Evolutionary conservation across 2,113 vertebrate species (phyloP).

Genomic region (Herpailurus yagouaroundi): DNA sequence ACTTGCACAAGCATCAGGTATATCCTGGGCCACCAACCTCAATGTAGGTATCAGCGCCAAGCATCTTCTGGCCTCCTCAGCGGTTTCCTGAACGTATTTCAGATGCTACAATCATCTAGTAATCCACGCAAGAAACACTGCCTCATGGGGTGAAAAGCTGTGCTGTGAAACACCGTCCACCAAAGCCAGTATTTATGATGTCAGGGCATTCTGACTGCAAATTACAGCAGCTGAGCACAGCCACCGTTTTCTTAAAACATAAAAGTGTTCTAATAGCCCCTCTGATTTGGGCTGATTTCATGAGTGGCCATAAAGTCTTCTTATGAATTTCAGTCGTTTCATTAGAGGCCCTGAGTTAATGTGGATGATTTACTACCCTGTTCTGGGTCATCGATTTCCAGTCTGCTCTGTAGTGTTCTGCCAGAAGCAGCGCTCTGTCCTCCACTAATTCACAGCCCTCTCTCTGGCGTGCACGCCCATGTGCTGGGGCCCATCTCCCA

Average conservation of each 20-base stretch:
- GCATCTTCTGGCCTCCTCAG: background rate
- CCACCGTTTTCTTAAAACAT: conserved; percentile 14
- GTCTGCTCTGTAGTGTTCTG: background rate
- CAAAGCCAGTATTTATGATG: background rate
- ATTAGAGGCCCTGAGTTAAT: conserved; percentile 43
- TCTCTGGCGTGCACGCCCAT: background rate
- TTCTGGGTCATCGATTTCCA: conserved; percentile 66
- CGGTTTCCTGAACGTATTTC: background rate
- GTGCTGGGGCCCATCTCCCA: background rate
- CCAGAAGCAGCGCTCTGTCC: background rate
- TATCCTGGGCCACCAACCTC: background rate
- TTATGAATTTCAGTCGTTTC: background rate
- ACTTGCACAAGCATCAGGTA: background rate
- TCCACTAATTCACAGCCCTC: background rate
- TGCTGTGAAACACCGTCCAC: background rate
- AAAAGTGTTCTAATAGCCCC: background rate
- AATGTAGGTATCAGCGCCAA: background rate
- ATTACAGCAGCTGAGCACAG: background rate
- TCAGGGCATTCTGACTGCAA: conserved; percentile 57
- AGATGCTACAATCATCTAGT: background rate
- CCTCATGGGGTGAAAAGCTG: background rate
- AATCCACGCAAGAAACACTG: background rate
- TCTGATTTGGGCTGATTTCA: conserved; percentile 60
- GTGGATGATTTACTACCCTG: conserved; percentile 41
- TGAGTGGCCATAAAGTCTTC: conserved; percentile 26